Percentiles rank a stretch among this genome's conserved stretches.
Evolutionary conservation across 2,888 invertebrate species (phyloP).

Genomic region (Venusia cambrica): DNA sequence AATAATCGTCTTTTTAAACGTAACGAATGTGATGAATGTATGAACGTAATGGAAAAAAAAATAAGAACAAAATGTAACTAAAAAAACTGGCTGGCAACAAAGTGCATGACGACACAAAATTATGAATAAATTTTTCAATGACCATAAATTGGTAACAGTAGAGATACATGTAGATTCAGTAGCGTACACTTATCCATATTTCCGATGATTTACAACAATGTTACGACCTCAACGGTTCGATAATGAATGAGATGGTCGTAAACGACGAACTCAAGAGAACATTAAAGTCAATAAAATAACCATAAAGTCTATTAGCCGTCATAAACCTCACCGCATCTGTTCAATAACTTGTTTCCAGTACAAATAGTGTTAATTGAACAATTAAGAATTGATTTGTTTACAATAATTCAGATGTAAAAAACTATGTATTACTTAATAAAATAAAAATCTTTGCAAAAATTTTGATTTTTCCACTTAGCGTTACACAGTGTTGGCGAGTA

Average conservation of each 20-base stretch:
- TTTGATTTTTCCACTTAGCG: not conserved
- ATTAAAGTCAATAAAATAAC: conserved; percentile 80
- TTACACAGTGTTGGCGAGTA: conserved; percentile 9
- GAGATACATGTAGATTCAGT: conserved; percentile 35
- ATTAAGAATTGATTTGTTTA: conserved; percentile 44
- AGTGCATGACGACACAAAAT: conserved; percentile 19
- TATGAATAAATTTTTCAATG: conserved; percentile 40
- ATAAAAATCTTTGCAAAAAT: no score
- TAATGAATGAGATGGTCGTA: conserved; percentile 77
- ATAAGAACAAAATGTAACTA: conserved; percentile 5
- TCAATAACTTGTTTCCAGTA: conserved; percentile 70
- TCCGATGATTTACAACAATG: conserved; percentile 72
- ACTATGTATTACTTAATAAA: not conserved
- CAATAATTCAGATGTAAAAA: conserved; percentile 27
- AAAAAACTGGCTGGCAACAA: conserved; percentile 11
- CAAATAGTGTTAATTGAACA: conserved; percentile 67
- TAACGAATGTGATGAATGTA: no score
- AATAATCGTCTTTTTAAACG: no score
- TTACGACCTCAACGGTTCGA: conserved; percentile 73
- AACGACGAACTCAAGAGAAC: conserved; percentile 74
- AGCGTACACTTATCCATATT: conserved; percentile 53
- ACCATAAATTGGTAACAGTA: conserved; percentile 44
- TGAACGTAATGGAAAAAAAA: no score
- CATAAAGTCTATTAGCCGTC: conserved; percentile 78
- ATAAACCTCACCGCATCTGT: conserved; percentile 78